A percentile compares a stretch with the other conserved stretches of the same genome.
Evolutionary conservation across 2,888 invertebrate species (phyloP).

Genomic region (Dolichomitus sp.): DNA sequence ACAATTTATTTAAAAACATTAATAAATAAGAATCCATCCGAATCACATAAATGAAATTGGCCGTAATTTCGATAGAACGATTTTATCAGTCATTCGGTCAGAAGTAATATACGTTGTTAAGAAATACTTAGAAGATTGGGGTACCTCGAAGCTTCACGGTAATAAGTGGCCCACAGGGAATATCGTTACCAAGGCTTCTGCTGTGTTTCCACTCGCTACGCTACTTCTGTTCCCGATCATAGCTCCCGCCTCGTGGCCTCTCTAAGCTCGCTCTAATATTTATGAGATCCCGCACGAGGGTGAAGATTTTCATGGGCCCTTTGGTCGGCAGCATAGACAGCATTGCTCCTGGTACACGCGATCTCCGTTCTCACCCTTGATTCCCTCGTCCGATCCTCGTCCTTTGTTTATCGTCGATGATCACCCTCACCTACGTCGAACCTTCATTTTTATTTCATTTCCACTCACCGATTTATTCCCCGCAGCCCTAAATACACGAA

Average conservation of each 20-base stretch:
- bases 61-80: background rate
- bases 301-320: conserved; percentile 76
- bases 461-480: conserved; percentile 50
- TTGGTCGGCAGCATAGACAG: background rate
- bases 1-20: too few relatives aligned
- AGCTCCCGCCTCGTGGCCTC: conserved; percentile 36
- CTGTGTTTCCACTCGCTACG: conserved; percentile 18
- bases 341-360: background rate
- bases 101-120: conserved; percentile 75
- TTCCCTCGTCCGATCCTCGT: conserved; percentile 14
- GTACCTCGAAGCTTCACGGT: conserved; percentile 80
- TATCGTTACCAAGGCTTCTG: conserved; percentile 74
- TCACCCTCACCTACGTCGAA: conserved; percentile 35
- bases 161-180: conserved; percentile 84
- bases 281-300: conserved; percentile 82
- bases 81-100: conserved; percentile 37
- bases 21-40: background rate
- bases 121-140: conserved; percentile 84
- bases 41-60: background rate
- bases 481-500: conserved; percentile 49
- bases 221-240: background rate
- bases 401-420: conserved; percentile 60
- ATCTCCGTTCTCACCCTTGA: conserved; percentile 46
- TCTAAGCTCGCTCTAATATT: conserved; percentile 80
- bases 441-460: conserved; percentile 55